A percentile compares a stretch with the other conserved stretches of the same genome.
Conservation (phyloP, 2,113 vertebrate species). For the Hyperopisus bebe region DNA sequence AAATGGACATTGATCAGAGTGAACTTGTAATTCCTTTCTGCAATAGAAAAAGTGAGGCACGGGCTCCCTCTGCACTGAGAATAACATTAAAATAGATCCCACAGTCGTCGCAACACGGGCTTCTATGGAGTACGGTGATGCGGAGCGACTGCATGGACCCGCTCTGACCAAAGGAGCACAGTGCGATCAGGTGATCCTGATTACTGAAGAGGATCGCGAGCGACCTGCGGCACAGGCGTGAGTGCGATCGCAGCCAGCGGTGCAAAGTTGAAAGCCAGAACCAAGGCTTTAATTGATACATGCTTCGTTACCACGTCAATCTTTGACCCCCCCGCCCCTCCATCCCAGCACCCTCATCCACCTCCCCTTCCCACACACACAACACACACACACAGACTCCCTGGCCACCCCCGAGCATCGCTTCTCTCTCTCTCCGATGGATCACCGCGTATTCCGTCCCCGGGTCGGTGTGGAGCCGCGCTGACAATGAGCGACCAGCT, state of each 20-base stretch:
- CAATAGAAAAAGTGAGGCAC: neutral
- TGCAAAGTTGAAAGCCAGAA: constrained; percentile 53
- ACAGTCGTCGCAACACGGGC: neutral
- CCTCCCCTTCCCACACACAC: neutral
- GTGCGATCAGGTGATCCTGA: constrained; percentile 51
- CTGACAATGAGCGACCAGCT: constrained; percentile 41
- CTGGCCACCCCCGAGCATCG: constrained; percentile 19
- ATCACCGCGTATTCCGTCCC: constrained; percentile 25
- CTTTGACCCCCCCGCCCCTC: constrained; percentile 24
- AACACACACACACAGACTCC: neutral
- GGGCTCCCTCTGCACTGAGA: neutral
- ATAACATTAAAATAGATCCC: constrained; percentile 7
- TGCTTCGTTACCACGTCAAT: constrained; percentile 40
- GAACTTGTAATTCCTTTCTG: constrained; percentile 39
- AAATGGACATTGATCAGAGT: constrained; percentile 41
- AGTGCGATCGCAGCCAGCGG: constrained; percentile 39
- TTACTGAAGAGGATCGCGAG: constrained; percentile 43
- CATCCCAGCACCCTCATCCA: neutral
- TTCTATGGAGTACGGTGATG: constrained; percentile 33
- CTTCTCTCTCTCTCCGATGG: constrained; percentile 37
- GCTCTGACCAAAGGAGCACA: constrained; percentile 41
- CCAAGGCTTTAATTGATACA: constrained; percentile 50
- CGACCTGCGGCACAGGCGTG: constrained; percentile 54
- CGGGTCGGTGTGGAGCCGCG: constrained; percentile 32
- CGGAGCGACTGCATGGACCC: constrained; percentile 43